Evolutionary conservation across 2,888 invertebrate genomes (phyloP), one percentile per base, ranked within the genome.

Genomic region (Tetheella fluctuosa): DNA sequence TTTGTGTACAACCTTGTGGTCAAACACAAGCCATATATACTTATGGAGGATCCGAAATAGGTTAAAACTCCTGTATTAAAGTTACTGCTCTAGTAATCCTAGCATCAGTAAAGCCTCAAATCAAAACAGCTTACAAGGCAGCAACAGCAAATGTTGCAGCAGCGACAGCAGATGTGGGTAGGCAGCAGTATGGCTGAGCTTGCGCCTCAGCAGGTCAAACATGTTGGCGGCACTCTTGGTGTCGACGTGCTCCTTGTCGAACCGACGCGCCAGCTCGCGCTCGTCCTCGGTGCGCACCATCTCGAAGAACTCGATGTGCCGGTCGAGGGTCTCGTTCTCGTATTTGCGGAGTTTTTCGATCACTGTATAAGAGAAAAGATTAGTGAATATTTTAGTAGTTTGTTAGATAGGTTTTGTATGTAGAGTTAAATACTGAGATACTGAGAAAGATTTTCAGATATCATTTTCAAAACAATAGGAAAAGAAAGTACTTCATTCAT

Each of bases 231-330:
- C 98, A 86, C 98, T 98, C 91, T 98, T 98, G 0, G 97, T 98
- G 84, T 99, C 98, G 57, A 99, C 96, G 86, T 98, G 98, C 73
- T 97, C 97, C 82, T 96, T 95, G 83, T 98, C 97, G 90, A 98
- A 98, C 76, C 97, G 96, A 67, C 98, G 94, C 5, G 98, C 97
- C 65, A 99, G 87, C 84, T 99, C 98, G 77, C 97, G 96, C 86
- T 99, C 99, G 87, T 99, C 99, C 89, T 99, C 99, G 79, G 96
- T 97, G 54, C 99, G 95, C 23, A 99, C 97, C 98, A 99, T 98
- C 91, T 99, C 99, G 91, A 99, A 99, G 90, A 99, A 98, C 86
- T 99, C 99, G 89, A 99, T 95, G 95, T 99, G 99, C 76, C 98
- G 95, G 84, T 99, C 97, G 60, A 99, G 91, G 0, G 98, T 98